Base-by-base conservation (phyloP, 1,140 invertebrate genomes). In the Glossosoma conforme region DNA sequence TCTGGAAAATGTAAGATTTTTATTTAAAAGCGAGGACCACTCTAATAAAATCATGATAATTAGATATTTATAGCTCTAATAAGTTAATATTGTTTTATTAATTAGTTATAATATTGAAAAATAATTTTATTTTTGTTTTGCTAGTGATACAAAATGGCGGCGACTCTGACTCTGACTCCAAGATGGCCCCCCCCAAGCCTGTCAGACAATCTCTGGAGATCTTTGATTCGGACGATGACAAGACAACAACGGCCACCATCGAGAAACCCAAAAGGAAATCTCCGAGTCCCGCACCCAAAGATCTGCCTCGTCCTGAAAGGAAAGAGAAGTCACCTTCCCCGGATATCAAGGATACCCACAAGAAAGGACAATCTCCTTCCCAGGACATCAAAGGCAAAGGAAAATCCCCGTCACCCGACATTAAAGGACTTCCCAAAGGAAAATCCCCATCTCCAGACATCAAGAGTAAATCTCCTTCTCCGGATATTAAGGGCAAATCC, bases 161-260 rank as follows among this genome's bases (percentile, higher is more conserved):
- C 51, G 64, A 64, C 33, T 51, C 65, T 15, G 65, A 70, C 40
- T 66, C 67, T 48, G 70, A 75, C 58, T 65, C 66, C 5, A 72
- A 69, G 44, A 24, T 19, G 8, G n/a, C 33, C 24, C 33, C 51
- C n/a, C 37, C 41, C 11, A 57, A 57, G 17, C 42, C 50, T n/a
- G 36, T 20, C 2, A 9, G 42, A 49, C 73, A 72, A 58, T 62
- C 63, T 14, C 67, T 72, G 49, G 72, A 71, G 35, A 71, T 70
- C 4, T 75, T 75, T 45, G 72, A 75, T 54, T 75, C 72, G 0
- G 72, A 75, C 46, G 72, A 75, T 63, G 72, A 75, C 36, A 72
- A 69, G 52, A 69, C 69, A 3, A 66, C 67, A 60, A 69, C 69
- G 38, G 20, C 18, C 30, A 38, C 49, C 33, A 52, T 42, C 19